Percentiles rank a stretch among this genome's conserved stretches.
Evolutionary conservation across 2,888 invertebrate genomes (phyloP).

Genomic region (Campoplex capitator): DNA sequence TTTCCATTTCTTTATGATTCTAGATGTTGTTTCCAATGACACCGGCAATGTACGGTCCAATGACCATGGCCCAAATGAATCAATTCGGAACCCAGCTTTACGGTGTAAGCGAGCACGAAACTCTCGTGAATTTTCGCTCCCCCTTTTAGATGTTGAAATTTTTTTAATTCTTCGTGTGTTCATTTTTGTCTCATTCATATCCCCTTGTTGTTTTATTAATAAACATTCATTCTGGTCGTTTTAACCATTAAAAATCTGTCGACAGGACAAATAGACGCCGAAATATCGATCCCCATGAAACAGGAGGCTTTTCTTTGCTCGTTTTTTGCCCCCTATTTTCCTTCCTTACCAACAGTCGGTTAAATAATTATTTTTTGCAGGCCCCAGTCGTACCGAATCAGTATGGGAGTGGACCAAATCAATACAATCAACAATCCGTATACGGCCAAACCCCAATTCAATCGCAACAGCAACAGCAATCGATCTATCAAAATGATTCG

Average conservation of each 20-base stretch:
- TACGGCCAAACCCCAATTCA: conserved; percentile 77
- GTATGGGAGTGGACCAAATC: conserved; percentile 79
- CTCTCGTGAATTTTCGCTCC: conserved; percentile 60
- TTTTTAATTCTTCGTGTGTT: conserved; percentile 14
- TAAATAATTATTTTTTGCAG: conserved; percentile 35
- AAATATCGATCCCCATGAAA: conserved; percentile 1
- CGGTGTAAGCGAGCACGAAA: conserved; percentile 76
- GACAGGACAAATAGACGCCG: background rate
- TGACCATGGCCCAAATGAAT: conserved; percentile 78
- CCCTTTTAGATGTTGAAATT: conserved; percentile 53
- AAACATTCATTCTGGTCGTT: background rate
- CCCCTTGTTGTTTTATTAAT: conserved; percentile 7
- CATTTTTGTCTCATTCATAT: background rate
- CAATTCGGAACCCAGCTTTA: conserved; percentile 78
- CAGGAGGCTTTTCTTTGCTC: background rate
- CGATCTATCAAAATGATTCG: conserved; percentile 78
- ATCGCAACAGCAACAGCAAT: conserved; percentile 71
- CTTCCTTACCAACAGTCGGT: conserved; percentile 21
- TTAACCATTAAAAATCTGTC: background rate
- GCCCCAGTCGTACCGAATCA: conserved; percentile 77
- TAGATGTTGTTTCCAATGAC: conserved; percentile 77
- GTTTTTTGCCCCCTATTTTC: background rate
- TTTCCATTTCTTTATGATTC: conserved; percentile 72
- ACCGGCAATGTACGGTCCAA: conserved; percentile 76
- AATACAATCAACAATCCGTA: conserved; percentile 76